Conservation (phyloP, 2,888 invertebrate species). For the Polyommatus iphigenia region DNA sequence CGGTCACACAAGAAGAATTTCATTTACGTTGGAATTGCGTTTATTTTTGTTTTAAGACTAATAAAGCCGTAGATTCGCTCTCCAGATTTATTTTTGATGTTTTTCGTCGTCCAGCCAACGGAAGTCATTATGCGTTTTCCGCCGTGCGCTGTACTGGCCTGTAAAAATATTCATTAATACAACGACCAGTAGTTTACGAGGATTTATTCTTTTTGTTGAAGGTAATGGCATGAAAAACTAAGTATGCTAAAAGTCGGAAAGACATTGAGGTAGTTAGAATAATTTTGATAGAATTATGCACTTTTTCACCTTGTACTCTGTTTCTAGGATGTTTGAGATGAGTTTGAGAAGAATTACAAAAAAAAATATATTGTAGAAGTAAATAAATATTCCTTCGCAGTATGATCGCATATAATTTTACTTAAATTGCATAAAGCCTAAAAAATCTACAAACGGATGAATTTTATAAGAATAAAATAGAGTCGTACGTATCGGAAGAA, state of each 20-base stretch:
- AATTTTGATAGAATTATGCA: neutral
- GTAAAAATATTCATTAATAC: slow-evolving; percentile 77
- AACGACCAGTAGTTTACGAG: slow-evolving; percentile 57
- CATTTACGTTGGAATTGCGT: neutral
- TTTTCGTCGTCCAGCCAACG: slow-evolving; percentile 65
- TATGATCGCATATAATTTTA: neutral
- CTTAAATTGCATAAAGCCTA: neutral
- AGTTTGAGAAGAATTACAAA: neutral
- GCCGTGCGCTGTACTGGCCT: slow-evolving; percentile 64
- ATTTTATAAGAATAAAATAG: slow-evolving; percentile 12
- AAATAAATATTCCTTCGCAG: neutral
- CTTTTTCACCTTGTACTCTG: neutral
- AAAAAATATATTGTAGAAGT: too few species aligned
- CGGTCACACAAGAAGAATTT: neutral
- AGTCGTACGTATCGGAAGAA: neutral
- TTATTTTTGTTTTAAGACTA: slow-evolving; percentile 37
- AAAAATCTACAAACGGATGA: neutral
- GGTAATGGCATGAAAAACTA: slow-evolving; percentile 28
- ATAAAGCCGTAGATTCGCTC: slow-evolving; percentile 42
- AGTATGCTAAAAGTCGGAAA: neutral
- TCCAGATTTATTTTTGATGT: slow-evolving; percentile 66
- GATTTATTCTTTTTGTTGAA: slow-evolving; percentile 48
- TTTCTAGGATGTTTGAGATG: neutral
- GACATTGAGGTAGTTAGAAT: neutral
- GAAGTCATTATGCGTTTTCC: slow-evolving; percentile 79